Percentiles rank a stretch among this genome's conserved stretches.
Evolutionary conservation across 1,140 invertebrate species (phyloP).

Genomic region (Drosophila biarmipes): DNA sequence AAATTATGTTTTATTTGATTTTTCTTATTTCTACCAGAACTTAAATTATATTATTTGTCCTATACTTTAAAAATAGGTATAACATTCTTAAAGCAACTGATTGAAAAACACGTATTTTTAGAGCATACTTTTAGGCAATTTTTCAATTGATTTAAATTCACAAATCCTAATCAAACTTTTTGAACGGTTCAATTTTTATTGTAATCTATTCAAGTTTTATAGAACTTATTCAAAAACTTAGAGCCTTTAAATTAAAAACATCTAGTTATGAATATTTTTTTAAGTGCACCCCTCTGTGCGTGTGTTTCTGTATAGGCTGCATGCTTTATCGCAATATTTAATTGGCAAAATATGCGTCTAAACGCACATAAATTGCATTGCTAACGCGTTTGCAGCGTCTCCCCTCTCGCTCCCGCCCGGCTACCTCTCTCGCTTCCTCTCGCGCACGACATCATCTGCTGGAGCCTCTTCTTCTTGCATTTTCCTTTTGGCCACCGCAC

Average conservation of each 20-base stretch:
- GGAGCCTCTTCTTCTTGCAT: neutral
- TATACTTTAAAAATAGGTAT: too few relatives aligned
- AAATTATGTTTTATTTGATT: too few relatives aligned
- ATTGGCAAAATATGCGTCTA: constrained; percentile 84
- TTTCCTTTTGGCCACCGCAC: constrained; percentile 36
- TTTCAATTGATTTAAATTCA: too few relatives aligned
- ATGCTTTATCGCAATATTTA: constrained; percentile 84
- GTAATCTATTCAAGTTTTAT: too few relatives aligned
- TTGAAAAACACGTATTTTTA: too few relatives aligned
- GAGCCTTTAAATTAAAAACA: neutral
- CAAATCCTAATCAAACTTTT: too few relatives aligned
- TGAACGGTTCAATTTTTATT: too few relatives aligned
- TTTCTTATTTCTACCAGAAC: too few relatives aligned
- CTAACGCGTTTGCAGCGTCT: constrained; percentile 75
- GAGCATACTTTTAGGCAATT: too few relatives aligned
- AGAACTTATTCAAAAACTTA: too few relatives aligned
- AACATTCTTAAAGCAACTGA: too few relatives aligned
- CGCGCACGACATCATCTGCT: constrained; percentile 26
- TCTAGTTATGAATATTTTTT: neutral
- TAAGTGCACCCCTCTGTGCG: constrained; percentile 21
- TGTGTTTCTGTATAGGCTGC: constrained; percentile 63
- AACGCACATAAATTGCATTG: constrained; percentile 84
- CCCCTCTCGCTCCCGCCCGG: neutral
- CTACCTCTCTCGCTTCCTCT: neutral
- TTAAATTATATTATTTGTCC: too few relatives aligned